Percentiles rank a stretch among this genome's conserved stretches.
phyloP scores from a whole-genome alignment of 2,113 vertebrate species.

The Carlito syrichta region DNA sequence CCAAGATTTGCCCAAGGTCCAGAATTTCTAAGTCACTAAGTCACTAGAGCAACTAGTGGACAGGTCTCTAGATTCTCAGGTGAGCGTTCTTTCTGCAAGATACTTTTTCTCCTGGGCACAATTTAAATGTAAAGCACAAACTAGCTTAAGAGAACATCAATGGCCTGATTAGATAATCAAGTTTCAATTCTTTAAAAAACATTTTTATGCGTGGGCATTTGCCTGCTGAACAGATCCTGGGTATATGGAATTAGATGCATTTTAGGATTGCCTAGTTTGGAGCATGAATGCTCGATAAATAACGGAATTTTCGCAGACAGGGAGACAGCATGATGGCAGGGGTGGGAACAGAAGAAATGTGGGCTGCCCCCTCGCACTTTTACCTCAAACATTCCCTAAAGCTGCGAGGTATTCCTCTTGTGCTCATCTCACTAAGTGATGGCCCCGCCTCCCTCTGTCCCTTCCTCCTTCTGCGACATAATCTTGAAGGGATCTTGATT shows the following conservation, averaged over 20 bases:
- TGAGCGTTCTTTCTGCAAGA: neutral
- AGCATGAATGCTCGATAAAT: neutral
- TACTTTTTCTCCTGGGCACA: neutral
- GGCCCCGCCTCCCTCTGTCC: neutral
- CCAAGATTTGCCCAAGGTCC: neutral
- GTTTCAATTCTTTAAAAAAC: neutral
- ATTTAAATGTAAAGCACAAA: neutral
- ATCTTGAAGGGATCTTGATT: constrained; percentile 18
- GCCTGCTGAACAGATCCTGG: neutral
- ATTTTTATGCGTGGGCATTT: neutral
- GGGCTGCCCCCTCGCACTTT: neutral
- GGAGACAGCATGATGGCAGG: neutral
- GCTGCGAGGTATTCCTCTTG: neutral
- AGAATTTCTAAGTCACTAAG: neutral
- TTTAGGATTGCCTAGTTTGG: neutral
- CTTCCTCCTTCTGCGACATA: neutral
- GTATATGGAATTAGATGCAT: neutral
- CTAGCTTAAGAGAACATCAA: neutral
- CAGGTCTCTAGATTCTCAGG: neutral
- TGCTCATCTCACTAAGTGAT: neutral
- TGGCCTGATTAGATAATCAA: neutral
- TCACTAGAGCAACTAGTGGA: neutral
- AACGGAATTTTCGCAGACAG: neutral
- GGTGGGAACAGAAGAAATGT: neutral
- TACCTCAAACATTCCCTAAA: neutral